These are phyloP conservation scores for Dione vanillae DNA, from an alignment of 2,888 invertebrate genomes.

Conservation along the genomic window DNA sequence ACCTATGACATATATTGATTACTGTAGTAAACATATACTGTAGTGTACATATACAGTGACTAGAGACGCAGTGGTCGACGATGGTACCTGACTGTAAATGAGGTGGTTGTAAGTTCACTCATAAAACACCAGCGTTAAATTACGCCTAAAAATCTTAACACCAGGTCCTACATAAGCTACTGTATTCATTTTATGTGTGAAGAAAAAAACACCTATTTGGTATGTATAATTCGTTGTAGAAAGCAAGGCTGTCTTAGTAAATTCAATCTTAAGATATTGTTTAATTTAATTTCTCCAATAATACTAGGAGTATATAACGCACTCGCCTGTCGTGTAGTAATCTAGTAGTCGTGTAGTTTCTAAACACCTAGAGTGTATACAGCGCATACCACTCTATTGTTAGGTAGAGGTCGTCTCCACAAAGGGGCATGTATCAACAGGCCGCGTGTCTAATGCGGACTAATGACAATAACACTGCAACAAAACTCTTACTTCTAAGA, in stretches of 20 bases:
- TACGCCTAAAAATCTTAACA: too few relatives aligned
- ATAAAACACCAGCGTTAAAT: too few relatives aligned
- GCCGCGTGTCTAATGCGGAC: conserved; percentile 71
- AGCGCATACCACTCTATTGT: conserved; percentile 26
- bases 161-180: too few relatives aligned
- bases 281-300: not conserved
- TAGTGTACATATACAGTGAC: too few relatives aligned
- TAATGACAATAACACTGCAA: conserved; percentile 54
- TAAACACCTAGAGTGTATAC: conserved; percentile 6
- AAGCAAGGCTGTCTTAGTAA: too few relatives aligned
- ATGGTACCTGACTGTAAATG: not conserved
- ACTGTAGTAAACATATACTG: too few relatives aligned
- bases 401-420: conserved; percentile 41
- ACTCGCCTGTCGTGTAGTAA: not conserved
- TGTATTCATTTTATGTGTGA: too few relatives aligned
- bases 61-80: too few relatives aligned
- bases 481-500: conserved; percentile 24
- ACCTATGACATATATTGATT: conserved; percentile 38
- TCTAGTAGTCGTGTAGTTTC: conserved; percentile 6
- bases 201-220: too few relatives aligned
- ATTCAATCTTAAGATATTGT: too few relatives aligned
- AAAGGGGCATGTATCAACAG: conserved; percentile 56
- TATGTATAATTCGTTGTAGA: too few relatives aligned
- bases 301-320: conserved; percentile 1
- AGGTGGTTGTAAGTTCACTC: too few relatives aligned